Evolutionary conservation across 2,113 vertebrate genomes (phyloP).

Genomic region (Speoplatyrhinus poulsoni): DNA sequence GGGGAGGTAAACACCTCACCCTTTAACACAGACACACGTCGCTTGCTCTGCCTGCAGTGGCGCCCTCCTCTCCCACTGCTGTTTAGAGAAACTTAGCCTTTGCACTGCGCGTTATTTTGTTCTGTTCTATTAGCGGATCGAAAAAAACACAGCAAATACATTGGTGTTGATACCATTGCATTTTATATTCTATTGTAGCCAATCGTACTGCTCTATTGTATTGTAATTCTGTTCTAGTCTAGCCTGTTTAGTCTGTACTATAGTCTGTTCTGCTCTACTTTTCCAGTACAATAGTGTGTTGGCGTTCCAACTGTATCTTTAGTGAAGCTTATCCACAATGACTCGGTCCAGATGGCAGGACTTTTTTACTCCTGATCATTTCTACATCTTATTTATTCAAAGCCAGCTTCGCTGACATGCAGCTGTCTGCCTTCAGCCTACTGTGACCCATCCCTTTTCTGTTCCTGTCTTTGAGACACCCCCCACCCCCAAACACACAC

Average conservation of each 20-base stretch:
- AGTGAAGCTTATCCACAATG: neutral
- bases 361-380: too few species aligned
- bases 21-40: slow-evolving; percentile 74
- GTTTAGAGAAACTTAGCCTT: neutral
- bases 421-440: neutral
- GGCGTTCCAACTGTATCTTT: neutral
- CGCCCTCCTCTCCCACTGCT: slow-evolving; percentile 37
- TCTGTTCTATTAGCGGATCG: neutral
- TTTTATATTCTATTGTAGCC: neutral
- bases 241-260: neutral
- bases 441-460: neutral
- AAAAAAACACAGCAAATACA: too few species aligned
- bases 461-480: too few species aligned
- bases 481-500: too few species aligned
- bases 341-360: neutral
- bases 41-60: slow-evolving; percentile 67
- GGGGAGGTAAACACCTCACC: slow-evolving; percentile 77
- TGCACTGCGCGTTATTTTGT: slow-evolving; percentile 7
- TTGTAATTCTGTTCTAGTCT: neutral
- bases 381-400: too few species aligned
- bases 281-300: slow-evolving; percentile 5
- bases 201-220: neutral
- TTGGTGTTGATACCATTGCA: neutral
- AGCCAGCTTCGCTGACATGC: neutral
- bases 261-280: neutral